Evolutionary conservation across 2,888 invertebrate genomes (phyloP), one percentile per base, ranked within the genome.

Genomic region (Perizoma flavofasciatum): DNA sequence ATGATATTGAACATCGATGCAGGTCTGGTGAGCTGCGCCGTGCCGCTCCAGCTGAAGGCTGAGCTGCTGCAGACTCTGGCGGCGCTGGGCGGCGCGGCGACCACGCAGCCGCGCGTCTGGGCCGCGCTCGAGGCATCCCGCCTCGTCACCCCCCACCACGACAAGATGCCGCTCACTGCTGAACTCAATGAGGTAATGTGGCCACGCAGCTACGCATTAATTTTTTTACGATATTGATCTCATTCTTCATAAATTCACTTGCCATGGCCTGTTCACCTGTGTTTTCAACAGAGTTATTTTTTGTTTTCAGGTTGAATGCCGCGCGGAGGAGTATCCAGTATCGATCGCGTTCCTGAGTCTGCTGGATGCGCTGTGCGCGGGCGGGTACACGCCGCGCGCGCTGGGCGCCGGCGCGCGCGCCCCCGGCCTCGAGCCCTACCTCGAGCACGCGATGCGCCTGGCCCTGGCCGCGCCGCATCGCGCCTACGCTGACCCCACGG

Each of bases 381-480:
- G 95, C 41, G 95, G 8, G 94, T 95, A 0, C 93, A 55, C 96
- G 55, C 96, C 97, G 0, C 92, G 95, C 59, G 93, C 95, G 35
- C 88, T 98, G 22, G 98, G 98, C 0, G 96, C 96, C 0, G 97
- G 98, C 0, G 92, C 94, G 0, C 93, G 98, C 33, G 93, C 95
- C 37, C 96, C 97, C 0, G 98, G 98, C 0, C 95, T 98, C 61
- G 96, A 97, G 85, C 98, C 98, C 0, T 98, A 98, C 84, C 86
- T 98, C 53, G 94, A 95, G 5, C 98, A 98, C 81, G 94, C 97
- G 40, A 89, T 97, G 10, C 94, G 96, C 0, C 95, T 99, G 0
- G 95, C 98, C 60, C 85, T 98, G 5, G 96, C 96, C 69, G 97
- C 97, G 67, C 93, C 94, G 65, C 92, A 95, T 33, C 90, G 98